Percentiles rank a stretch among this genome's conserved stretches.
Conservation (phyloP, 2,888 invertebrate species). For the Myathropa florea region DNA sequence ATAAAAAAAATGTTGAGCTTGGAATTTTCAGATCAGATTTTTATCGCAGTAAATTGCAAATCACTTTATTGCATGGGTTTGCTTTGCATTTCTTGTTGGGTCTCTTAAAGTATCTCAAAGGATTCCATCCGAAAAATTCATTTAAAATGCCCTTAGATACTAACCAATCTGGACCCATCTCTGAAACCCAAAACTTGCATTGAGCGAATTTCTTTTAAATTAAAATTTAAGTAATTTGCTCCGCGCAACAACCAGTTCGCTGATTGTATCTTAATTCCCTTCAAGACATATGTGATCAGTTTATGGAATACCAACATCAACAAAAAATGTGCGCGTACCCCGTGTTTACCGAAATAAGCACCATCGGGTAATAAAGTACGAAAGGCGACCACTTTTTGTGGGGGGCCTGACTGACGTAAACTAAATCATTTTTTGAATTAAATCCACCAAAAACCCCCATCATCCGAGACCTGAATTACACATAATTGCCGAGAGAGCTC, state of each 20-base stretch:
- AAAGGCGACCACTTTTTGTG: neutral
- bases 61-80: too few species aligned
- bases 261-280: neutral
- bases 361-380: neutral
- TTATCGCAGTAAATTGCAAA: too few species aligned
- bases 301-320: neutral
- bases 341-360: conserved; percentile 3
- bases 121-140: too few species aligned
- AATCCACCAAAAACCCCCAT: conserved; percentile 22
- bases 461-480: conserved; percentile 55
- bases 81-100: too few species aligned
- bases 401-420: conserved; percentile 55
- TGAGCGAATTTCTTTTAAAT: neutral
- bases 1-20: too few species aligned
- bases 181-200: neutral
- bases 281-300: neutral
- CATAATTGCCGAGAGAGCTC: conserved; percentile 52
- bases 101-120: too few species aligned
- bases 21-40: too few species aligned
- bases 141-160: neutral
- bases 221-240: neutral
- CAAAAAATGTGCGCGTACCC: neutral
- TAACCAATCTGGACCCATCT: neutral
- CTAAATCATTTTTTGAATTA: conserved; percentile 56
- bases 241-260: neutral